Conservation (phyloP, 2,888 invertebrate genomes). For the Ellobium chinense region DNA sequence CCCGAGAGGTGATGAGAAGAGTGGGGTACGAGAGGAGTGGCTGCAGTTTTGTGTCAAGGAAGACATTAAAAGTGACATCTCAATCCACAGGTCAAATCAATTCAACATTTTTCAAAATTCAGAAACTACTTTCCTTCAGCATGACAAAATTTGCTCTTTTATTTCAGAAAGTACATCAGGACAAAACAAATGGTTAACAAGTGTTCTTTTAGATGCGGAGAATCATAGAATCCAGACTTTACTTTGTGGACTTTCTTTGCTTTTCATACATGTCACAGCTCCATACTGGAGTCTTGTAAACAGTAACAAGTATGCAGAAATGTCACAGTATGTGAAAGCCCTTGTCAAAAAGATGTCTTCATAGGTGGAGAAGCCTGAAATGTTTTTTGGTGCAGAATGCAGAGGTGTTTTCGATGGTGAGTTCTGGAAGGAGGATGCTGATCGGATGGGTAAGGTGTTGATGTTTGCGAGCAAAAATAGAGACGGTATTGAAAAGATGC, state of each 20-base stretch:
- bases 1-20: conserved; percentile 18
- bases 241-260: too few relatives aligned
- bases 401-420: not conserved
- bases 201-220: not conserved
- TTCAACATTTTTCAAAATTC: conserved; percentile 29
- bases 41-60: not conserved
- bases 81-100: not conserved
- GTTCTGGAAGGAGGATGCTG: too few relatives aligned
- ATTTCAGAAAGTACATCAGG: not conserved
- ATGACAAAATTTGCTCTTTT: not conserved
- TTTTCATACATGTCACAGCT: too few relatives aligned
- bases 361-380: not conserved
- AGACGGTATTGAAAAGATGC: too few relatives aligned
- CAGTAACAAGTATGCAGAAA: not conserved
- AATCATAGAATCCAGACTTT: too few relatives aligned
- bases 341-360: not conserved
- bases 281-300: too few relatives aligned
- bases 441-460: too few relatives aligned
- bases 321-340: not conserved
- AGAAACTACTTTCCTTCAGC: not conserved
- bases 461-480: too few relatives aligned
- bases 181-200: not conserved
- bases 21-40: conserved; percentile 5
- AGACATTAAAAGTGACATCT: not conserved
- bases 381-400: not conserved